Percentiles rank a stretch among this genome's conserved stretches.
Conservation (phyloP, 2,888 invertebrate genomes). For the Drosophila falleni region DNA sequence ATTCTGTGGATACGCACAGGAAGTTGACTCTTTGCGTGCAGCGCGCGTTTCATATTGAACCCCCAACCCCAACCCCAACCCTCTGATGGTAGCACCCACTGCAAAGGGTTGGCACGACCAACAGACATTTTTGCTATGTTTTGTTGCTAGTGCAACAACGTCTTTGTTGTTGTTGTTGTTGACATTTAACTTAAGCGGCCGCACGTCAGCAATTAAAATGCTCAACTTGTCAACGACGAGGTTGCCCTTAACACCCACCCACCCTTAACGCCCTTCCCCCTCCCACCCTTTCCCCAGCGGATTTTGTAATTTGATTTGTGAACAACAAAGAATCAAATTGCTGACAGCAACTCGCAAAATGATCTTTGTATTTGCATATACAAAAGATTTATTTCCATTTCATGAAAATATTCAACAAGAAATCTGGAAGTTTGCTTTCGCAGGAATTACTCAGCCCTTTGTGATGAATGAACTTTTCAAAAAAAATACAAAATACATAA, state of each 20-base stretch:
- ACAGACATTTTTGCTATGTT: conserved; percentile 18
- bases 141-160: conserved; percentile 44
- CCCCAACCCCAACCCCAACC: neutral
- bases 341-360: conserved; percentile 52
- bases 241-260: conserved; percentile 56
- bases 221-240: conserved; percentile 74
- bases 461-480: neutral
- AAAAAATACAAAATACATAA: neutral
- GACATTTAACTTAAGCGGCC: conserved; percentile 69
- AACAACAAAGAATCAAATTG: conserved; percentile 62
- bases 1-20: conserved; percentile 80
- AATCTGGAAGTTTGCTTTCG: neutral
- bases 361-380: conserved; percentile 29
- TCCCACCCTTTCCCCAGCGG: neutral
- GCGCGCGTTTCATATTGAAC: conserved; percentile 16
- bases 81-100: neutral
- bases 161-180: conserved; percentile 62
- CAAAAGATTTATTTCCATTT: conserved; percentile 17
- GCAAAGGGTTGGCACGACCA: conserved; percentile 49
- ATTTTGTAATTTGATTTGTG: conserved; percentile 72
- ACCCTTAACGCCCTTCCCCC: conserved; percentile 1
- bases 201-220: conserved; percentile 76
- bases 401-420: neutral
- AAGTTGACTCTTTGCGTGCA: conserved; percentile 78
- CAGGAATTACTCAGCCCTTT: neutral